phyloP scores from a whole-genome alignment of 2,113 vertebrate genomes.

The Cottus gobio region DNA sequence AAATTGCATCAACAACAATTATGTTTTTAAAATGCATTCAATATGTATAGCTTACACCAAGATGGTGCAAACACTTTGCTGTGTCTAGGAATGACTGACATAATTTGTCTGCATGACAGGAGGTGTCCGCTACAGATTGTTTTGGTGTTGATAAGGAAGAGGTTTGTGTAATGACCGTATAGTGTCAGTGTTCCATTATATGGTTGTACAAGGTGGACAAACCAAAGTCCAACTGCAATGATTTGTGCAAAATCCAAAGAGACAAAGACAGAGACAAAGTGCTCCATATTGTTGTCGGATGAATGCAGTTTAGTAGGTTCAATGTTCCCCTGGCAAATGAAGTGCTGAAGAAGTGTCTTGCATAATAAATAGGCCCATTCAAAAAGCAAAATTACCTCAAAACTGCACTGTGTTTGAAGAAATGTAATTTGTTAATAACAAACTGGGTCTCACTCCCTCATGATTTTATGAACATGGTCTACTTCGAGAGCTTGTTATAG shows the following conservation, averaged over 20 bases:
- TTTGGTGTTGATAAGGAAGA: not conserved
- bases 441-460: not conserved
- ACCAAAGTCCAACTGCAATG: not conserved
- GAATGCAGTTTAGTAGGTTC: not conserved
- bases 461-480: not conserved
- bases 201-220: not conserved
- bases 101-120: not conserved
- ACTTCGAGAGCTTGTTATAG: not conserved
- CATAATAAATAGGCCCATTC: too few relatives aligned
- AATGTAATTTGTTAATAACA: not conserved
- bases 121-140: not conserved
- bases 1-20: too few relatives aligned
- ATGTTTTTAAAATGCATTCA: too few relatives aligned
- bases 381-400: too few relatives aligned
- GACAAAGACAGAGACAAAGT: not conserved
- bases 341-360: not conserved
- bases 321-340: not conserved
- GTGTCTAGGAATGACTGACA: not conserved
- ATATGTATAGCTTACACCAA: not conserved
- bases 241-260: not conserved
- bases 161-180: not conserved
- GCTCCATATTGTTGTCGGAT: not conserved
- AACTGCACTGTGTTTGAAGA: not conserved
- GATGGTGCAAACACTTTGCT: not conserved
- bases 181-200: not conserved